Evolutionary conservation across 2,113 vertebrate species (phyloP).

Genomic region (Arothron firmamentum): DNA sequence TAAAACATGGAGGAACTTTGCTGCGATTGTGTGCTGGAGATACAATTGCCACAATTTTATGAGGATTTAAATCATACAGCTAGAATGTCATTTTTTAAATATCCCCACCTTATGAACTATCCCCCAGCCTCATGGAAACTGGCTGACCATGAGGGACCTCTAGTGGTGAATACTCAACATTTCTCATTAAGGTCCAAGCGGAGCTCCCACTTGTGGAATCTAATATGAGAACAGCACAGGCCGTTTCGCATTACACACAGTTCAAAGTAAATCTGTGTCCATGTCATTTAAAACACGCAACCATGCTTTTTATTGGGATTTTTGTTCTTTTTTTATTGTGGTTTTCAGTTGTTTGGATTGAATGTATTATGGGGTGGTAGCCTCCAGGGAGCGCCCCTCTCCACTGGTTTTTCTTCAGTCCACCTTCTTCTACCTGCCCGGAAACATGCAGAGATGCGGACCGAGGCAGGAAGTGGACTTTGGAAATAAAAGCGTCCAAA

Average conservation of each 20-base stretch:
- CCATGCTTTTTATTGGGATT: not conserved
- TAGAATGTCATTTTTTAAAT: not conserved
- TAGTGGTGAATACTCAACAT: constrained; percentile 54
- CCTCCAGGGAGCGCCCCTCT: constrained; percentile 64
- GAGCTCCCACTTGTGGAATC: not conserved
- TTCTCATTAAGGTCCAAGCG: not conserved
- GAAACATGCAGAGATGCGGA: not conserved
- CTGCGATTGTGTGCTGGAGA: not conserved
- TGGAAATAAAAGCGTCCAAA: constrained; percentile 29
- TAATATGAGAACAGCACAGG: not conserved
- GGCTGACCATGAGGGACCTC: constrained; percentile 64
- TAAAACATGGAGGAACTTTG: not conserved
- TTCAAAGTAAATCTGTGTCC: not conserved
- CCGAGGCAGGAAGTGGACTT: not conserved
- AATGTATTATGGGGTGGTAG: not conserved
- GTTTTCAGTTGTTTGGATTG: not conserved
- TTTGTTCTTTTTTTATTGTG: not conserved
- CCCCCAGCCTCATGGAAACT: constrained; percentile 6
- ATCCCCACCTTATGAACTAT: not conserved
- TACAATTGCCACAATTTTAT: not conserved
- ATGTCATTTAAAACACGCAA: not conserved
- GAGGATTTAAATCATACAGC: not conserved
- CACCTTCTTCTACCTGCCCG: constrained; percentile 36
- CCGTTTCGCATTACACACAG: not conserved
- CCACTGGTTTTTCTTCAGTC: constrained; percentile 5